Evolutionary conservation across 2,888 invertebrate genomes (phyloP).

Genomic region (Drosophila testacea): DNA sequence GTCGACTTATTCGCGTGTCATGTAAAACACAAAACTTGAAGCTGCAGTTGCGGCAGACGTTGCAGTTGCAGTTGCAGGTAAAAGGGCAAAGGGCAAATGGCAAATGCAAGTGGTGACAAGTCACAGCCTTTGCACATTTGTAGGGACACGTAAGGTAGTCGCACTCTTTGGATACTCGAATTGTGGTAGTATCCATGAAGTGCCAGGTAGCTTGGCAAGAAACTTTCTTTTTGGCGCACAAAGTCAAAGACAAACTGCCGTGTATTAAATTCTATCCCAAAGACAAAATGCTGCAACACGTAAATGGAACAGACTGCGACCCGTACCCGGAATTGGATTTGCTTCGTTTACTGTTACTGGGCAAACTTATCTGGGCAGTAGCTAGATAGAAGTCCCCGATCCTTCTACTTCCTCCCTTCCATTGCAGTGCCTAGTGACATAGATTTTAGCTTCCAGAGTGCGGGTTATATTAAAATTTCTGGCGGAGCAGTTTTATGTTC

Average conservation of each 20-base stretch:
- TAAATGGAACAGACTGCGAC: conserved; percentile 38
- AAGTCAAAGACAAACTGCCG: conserved; percentile 77
- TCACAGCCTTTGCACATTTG: conserved; percentile 73
- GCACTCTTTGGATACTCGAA: conserved; percentile 9
- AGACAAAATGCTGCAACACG: conserved; percentile 77
- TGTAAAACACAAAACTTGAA: conserved; percentile 72
- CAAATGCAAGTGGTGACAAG: conserved; percentile 73
- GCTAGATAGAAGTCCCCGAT: conserved; percentile 20
- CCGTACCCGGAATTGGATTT: conserved; percentile 64
- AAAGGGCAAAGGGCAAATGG: conserved; percentile 34
- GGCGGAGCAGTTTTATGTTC: conserved; percentile 69
- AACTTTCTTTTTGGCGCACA: conserved; percentile 45
- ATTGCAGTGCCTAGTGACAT: conserved; percentile 61
- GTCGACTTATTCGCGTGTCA: conserved; percentile 65
- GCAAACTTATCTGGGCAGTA: conserved; percentile 51
- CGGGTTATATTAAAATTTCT: conserved; percentile 75
- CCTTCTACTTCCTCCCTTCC: not conserved
- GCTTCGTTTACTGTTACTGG: conserved; percentile 66
- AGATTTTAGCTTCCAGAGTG: conserved; percentile 51
- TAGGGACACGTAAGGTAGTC: conserved; percentile 33
- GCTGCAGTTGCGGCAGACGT: conserved; percentile 32
- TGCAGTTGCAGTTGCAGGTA: conserved; percentile 16
- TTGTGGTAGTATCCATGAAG: conserved; percentile 10
- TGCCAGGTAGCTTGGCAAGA: conserved; percentile 37
- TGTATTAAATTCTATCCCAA: conserved; percentile 78